A percentile compares a stretch with the other conserved stretches of the same genome.
Conservation (phyloP, 2,888 invertebrate genomes). For the Phragmatobia fuliginosa region DNA sequence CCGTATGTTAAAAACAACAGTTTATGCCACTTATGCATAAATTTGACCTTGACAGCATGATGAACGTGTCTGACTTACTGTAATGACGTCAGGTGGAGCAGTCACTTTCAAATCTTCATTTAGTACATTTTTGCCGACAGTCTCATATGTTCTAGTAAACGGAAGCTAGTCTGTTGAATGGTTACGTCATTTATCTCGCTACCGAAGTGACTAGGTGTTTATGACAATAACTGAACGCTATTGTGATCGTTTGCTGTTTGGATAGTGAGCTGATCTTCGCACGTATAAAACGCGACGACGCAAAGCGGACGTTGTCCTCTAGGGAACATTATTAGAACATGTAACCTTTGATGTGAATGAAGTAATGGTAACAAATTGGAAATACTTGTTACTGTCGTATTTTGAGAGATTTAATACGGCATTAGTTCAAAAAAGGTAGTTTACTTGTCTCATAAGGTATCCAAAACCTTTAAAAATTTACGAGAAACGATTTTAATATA, state of each 20-base stretch:
- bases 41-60: constrained; percentile 17
- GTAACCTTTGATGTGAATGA: not conserved
- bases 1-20: constrained; percentile 8
- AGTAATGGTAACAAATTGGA: not conserved
- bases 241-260: constrained; percentile 7
- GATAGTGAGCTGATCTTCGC: not conserved
- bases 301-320: not conserved
- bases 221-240: constrained; percentile 11
- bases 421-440: no score
- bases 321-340: not conserved
- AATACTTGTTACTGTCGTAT: no score
- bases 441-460: not conserved
- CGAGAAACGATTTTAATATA: no score
- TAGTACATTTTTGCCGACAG: not conserved
- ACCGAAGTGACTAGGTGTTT: constrained; percentile 6
- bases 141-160: not conserved
- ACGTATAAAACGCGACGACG: not conserved
- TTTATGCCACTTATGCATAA: constrained; percentile 11
- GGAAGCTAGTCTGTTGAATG: not conserved
- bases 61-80: constrained; percentile 18
- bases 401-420: no score
- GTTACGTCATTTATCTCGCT: constrained; percentile 4
- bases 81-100: constrained; percentile 16
- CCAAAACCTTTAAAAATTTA: not conserved
- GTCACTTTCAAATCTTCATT: not conserved